These are phyloP conservation scores for Talpa occidentalis DNA, from an alignment of 2,113 vertebrate genomes.

Conservation along the genomic window DNA sequence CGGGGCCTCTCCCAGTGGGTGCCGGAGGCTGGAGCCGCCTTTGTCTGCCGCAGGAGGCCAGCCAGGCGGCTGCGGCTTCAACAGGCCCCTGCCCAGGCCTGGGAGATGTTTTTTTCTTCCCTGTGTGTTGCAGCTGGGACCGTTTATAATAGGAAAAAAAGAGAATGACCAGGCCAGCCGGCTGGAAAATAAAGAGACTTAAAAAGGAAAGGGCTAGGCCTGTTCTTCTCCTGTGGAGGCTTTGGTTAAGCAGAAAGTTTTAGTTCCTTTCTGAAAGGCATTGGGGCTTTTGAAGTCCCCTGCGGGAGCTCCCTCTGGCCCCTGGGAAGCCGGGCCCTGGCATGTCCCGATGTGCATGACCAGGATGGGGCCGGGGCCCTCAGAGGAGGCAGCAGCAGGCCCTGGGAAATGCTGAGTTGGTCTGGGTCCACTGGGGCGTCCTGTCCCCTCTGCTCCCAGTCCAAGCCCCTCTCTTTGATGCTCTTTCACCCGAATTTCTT, in stretches of 20 bases:
- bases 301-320: constrained; percentile 75
- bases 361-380: constrained; percentile 59
- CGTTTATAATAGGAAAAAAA: constrained; percentile 80
- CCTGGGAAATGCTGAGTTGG: constrained; percentile 44
- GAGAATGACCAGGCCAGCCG: constrained; percentile 82
- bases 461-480: not conserved
- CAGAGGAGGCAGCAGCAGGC: constrained; percentile 48
- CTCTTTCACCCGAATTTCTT: constrained; percentile 42
- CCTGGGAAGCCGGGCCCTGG: constrained; percentile 77
- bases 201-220: constrained; percentile 80
- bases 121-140: constrained; percentile 80
- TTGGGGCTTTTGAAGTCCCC: constrained; percentile 81
- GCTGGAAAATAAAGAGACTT: constrained; percentile 83
- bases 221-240: constrained; percentile 79
- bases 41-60: constrained; percentile 77
- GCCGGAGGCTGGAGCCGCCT: constrained; percentile 70
- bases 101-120: constrained; percentile 74
- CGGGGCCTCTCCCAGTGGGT: constrained; percentile 80
- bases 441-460: not conserved
- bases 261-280: constrained; percentile 79
- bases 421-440: not conserved
- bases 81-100: constrained; percentile 69
- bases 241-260: constrained; percentile 82
- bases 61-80: constrained; percentile 63
- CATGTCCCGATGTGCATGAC: constrained; percentile 65